These are phyloP conservation scores for Camponotus floridanus DNA, from an alignment of 1,140 invertebrate species.

Conservation along the genomic window DNA sequence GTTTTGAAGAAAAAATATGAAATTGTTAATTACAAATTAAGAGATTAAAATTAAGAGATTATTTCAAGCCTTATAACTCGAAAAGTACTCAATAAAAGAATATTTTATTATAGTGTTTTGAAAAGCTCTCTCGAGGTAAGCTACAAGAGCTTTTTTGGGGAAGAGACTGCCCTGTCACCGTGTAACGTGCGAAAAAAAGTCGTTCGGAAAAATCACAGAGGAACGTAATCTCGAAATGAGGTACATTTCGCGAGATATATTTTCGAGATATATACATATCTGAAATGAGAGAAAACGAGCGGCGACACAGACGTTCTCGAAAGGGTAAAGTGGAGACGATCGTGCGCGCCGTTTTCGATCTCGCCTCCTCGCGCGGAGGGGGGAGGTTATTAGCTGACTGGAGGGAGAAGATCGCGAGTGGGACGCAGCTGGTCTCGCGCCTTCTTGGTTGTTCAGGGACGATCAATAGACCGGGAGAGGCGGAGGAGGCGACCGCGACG, in stretches of 20 bases:
- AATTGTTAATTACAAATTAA: too few species aligned
- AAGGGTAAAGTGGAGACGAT: not conserved
- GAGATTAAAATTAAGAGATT: too few species aligned
- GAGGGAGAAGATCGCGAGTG: conserved; percentile 35
- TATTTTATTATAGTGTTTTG: too few species aligned
- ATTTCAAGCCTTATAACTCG: too few species aligned
- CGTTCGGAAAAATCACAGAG: too few species aligned
- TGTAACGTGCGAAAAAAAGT: not conserved
- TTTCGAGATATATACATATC: not conserved
- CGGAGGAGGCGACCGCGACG: conserved; percentile 55
- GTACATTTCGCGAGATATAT: too few species aligned
- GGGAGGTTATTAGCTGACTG: too few species aligned
- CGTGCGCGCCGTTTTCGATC: conserved; percentile 36
- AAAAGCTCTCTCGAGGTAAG: too few species aligned
- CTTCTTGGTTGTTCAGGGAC: conserved; percentile 65
- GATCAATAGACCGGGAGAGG: conserved; percentile 76
- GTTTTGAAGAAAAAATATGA: too few species aligned
- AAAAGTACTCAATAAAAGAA: too few species aligned
- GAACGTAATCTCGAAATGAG: not conserved
- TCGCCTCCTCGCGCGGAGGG: conserved; percentile 35
- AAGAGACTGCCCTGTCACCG: too few species aligned
- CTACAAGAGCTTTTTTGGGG: too few species aligned
- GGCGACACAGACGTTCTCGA: not conserved
- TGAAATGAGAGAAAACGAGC: not conserved
- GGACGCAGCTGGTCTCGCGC: conserved; percentile 72